These are phyloP conservation scores for Muscicapa adusta DNA, from an alignment of 2,113 vertebrate species.

Conservation along the genomic window DNA sequence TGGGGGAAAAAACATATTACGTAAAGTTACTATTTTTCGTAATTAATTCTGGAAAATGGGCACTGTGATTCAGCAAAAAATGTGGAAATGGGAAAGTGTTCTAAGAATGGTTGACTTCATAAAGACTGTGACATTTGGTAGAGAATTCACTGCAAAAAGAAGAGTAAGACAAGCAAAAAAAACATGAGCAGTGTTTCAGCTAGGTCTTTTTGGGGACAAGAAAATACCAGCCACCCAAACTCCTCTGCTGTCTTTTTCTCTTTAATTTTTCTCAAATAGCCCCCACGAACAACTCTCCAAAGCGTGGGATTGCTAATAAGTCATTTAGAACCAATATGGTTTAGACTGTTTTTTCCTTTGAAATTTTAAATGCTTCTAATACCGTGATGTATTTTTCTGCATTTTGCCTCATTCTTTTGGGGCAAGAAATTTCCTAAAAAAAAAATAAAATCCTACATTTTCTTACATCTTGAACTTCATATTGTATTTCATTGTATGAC, in stretches of 20 bases:
- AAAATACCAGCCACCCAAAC: background rate
- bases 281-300: background rate
- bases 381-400: background rate
- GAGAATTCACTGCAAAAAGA: background rate
- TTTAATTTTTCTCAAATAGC: background rate
- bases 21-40: background rate
- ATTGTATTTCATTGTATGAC: background rate
- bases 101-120: background rate
- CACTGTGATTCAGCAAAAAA: background rate
- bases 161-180: background rate
- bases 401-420: background rate
- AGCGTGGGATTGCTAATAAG: background rate
- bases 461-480: background rate
- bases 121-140: background rate
- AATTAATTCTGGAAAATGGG: background rate
- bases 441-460: background rate
- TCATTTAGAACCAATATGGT: background rate
- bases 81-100: background rate
- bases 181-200: accelerated
- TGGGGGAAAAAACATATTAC: background rate
- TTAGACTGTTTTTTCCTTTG: background rate
- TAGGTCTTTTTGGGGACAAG: too few relatives aligned
- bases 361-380: background rate
- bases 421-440: background rate
- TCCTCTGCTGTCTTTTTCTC: background rate